Conservation (phyloP, 2,888 invertebrate genomes). For the Rhagium mordax region DNA sequence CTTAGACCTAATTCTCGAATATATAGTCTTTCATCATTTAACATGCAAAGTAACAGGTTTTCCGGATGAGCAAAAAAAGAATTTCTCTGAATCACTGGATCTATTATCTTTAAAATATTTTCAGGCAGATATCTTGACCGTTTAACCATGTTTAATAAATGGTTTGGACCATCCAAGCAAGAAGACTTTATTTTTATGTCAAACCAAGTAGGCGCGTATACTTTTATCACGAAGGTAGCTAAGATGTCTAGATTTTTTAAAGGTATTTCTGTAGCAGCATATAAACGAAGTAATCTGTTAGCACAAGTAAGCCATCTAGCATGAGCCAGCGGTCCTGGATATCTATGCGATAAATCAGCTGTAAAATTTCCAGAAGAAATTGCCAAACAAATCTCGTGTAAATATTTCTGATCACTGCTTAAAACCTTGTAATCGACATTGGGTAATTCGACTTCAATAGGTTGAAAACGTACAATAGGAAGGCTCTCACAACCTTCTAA, state of each 20-base stretch:
- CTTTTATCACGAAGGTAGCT: no score
- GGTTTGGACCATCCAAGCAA: not conserved
- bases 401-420: not conserved
- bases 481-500: slow-evolving; percentile 22
- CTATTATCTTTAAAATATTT: not conserved
- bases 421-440: not conserved
- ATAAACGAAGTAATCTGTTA: no score
- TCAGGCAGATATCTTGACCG: not conserved
- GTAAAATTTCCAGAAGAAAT: slow-evolving; percentile 5
- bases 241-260: no score
- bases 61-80: not conserved
- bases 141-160: not conserved
- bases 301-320: no score
- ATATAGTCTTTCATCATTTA: not conserved
- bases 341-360: no score
- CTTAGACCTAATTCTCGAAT: not conserved
- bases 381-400: slow-evolving; percentile 14
- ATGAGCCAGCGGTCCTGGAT: not conserved
- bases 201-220: not conserved
- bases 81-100: not conserved
- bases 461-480: slow-evolving; percentile 21
- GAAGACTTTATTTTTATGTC: not conserved
- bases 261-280: no score
- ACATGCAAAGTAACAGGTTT: not conserved
- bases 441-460: not conserved